These are phyloP conservation scores for Labeo rohita DNA, from an alignment of 2,113 vertebrate genomes.

Conservation along the genomic window DNA sequence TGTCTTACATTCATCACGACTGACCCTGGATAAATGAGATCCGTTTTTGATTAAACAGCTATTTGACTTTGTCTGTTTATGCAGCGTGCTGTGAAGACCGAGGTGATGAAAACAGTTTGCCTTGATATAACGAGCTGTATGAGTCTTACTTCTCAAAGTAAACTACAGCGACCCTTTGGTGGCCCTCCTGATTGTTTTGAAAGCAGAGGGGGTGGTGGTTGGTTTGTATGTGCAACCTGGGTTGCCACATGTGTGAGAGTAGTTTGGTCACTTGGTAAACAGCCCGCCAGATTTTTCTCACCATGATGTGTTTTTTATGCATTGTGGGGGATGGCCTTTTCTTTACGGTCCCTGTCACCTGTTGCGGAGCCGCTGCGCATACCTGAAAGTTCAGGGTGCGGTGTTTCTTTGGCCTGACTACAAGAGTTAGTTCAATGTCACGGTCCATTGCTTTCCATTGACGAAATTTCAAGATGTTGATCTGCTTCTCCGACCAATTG, in stretches of 20 bases:
- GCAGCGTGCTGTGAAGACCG: neutral
- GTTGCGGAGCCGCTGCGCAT: constrained; percentile 7
- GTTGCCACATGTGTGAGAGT: constrained; percentile 19
- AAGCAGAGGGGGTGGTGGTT: constrained; percentile 5
- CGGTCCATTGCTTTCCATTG: constrained; percentile 57
- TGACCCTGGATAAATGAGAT: neutral
- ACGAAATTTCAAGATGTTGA: constrained; percentile 4
- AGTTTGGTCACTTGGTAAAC: constrained; percentile 55
- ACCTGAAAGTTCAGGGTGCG: constrained; percentile 10
- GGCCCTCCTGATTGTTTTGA: constrained; percentile 39
- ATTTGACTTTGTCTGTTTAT: constrained; percentile 17
- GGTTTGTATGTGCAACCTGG: constrained; percentile 11
- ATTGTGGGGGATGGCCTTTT: neutral
- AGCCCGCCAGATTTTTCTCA: constrained; percentile 49
- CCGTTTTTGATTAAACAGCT: constrained; percentile 3
- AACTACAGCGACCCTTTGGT: constrained; percentile 37
- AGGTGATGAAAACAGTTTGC: constrained; percentile 1
- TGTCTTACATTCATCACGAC: neutral
- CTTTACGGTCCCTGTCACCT: constrained; percentile 34
- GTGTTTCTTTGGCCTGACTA: constrained; percentile 18
- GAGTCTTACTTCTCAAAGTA: constrained; percentile 21
- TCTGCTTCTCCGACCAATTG: neutral
- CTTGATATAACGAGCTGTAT: neutral
- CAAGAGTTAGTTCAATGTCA: constrained; percentile 64
- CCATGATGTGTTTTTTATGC: neutral